Evolutionary conservation across 2,797 vertebrate genomes (phyloP).

Genomic region (Labeo calbasu): DNA sequence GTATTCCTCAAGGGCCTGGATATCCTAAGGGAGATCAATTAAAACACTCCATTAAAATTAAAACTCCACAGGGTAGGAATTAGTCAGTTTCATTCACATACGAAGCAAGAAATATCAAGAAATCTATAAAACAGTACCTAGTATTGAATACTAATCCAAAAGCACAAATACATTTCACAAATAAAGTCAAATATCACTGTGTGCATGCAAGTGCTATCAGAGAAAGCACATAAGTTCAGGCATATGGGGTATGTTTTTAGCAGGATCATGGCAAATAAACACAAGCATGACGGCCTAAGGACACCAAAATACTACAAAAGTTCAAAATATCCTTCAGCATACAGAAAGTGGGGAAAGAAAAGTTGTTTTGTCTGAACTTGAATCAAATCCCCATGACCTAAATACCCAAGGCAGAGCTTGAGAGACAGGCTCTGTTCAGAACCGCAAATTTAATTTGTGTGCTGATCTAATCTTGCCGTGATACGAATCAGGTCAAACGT

Average conservation of each 20-base stretch:
- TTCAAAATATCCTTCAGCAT: constrained; percentile 12
- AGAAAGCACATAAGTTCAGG: background rate
- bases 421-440: background rate
- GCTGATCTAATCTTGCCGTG: background rate
- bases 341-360: constrained; percentile 11
- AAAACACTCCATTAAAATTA: background rate
- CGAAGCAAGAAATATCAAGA: too few relatives aligned
- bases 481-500: background rate
- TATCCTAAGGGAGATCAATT: constrained; percentile 78
- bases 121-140: background rate
- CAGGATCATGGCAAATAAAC: background rate
- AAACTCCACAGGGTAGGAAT: background rate
- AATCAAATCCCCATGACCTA: constrained; percentile 1
- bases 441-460: background rate
- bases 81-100: background rate
- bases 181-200: background rate
- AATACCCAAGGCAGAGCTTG: background rate
- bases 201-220: background rate
- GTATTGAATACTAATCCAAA: background rate
- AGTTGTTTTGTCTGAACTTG: background rate
- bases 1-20: constrained; percentile 90
- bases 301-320: background rate
- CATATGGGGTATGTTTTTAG: background rate
- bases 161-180: background rate
- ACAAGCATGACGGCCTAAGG: background rate